phyloP scores from a whole-genome alignment of 1,140 invertebrate genomes.

The Campoletis sonorensis region DNA sequence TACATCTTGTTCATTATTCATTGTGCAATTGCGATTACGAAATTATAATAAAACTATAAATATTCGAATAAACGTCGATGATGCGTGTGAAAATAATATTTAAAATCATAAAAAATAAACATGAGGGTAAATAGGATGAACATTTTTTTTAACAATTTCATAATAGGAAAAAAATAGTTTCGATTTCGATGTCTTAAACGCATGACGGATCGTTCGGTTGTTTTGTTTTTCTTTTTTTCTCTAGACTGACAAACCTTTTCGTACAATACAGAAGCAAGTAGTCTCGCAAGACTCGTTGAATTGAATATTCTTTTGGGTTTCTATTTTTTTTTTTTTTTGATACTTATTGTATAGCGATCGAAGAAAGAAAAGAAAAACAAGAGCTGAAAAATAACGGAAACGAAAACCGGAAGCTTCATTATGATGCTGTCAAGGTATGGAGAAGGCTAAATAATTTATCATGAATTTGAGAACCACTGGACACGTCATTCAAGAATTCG shows the following conservation, averaged over 20 bases:
- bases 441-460: conserved; percentile 3
- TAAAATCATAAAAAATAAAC: no score
- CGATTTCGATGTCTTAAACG: background rate
- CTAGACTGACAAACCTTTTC: background rate
- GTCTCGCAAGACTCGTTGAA: no score
- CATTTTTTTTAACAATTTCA: no score
- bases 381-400: background rate
- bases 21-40: no score
- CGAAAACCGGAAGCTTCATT: conserved; percentile 22
- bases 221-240: background rate
- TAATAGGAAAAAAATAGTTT: background rate
- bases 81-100: no score
- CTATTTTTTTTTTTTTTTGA: background rate
- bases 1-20: no score
- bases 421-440: background rate
- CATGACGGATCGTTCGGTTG: background rate
- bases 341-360: background rate
- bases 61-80: no score
- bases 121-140: no score
- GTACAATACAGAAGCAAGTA: no score
- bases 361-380: no score
- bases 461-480: conserved; percentile 32
- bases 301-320: no score
- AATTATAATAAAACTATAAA: no score
- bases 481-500: conserved; percentile 32